These are phyloP conservation scores for Ennomos erosarius DNA, from an alignment of 2,888 invertebrate species.

Conservation along the genomic window DNA sequence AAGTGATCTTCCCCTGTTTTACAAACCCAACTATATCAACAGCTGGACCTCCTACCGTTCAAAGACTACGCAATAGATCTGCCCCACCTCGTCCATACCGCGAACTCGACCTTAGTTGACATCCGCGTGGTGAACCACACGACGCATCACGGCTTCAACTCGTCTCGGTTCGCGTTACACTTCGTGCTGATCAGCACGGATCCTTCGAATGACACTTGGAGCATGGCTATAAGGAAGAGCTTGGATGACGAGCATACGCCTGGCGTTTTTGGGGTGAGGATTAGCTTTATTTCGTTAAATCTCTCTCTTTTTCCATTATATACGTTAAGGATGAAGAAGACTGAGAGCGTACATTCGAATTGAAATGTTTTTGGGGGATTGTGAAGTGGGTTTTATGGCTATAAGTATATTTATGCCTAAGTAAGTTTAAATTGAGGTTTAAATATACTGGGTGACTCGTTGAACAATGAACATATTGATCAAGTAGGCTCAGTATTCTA, in stretches of 20 bases:
- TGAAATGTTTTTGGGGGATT: too few relatives aligned
- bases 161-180: constrained; percentile 86
- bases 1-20: too few relatives aligned
- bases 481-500: too few relatives aligned
- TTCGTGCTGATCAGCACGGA: constrained; percentile 82
- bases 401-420: too few relatives aligned
- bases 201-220: constrained; percentile 60
- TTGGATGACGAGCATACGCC: constrained; percentile 91
- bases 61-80: constrained; percentile 77
- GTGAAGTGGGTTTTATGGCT: too few relatives aligned
- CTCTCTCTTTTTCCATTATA: too few relatives aligned
- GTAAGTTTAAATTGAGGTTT: too few relatives aligned
- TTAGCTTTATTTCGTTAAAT: too few relatives aligned
- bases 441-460: too few relatives aligned
- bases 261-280: constrained; percentile 87
- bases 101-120: constrained; percentile 87
- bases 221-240: constrained; percentile 77
- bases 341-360: too few relatives aligned
- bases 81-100: constrained; percentile 88
- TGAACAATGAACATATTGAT: too few relatives aligned
- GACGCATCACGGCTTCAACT: constrained; percentile 70
- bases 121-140: constrained; percentile 84
- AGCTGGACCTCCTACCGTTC: constrained; percentile 83
- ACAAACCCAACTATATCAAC: constrained; percentile 32
- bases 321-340: too few relatives aligned